A percentile compares a stretch with the other conserved stretches of the same genome.
Conservation (phyloP, 92 coral and sea anemone genomes). For the Montipora capitata region DNA sequence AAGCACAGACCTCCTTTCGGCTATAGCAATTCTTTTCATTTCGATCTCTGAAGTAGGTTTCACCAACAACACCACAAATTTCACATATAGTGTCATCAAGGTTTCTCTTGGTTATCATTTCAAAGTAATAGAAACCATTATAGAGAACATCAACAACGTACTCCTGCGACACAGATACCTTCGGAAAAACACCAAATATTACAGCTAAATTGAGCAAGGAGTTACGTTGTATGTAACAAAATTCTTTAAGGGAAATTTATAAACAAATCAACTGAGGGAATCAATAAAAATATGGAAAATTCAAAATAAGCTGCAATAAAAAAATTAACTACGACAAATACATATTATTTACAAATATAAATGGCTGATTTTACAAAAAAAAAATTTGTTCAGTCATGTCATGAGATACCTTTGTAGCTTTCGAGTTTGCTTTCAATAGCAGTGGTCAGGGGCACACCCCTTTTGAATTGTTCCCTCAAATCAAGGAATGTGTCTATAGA, state of each 20-base stretch:
- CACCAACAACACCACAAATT: conserved; percentile 43
- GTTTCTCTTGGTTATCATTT: conserved; percentile 35
- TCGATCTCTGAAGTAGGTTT: conserved; percentile 50
- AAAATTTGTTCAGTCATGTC: too few species aligned
- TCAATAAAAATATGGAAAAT: too few species aligned
- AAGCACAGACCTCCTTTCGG: conserved; percentile 19
- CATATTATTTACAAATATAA: too few species aligned
- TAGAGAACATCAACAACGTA: background rate
- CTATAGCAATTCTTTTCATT: conserved; percentile 4
- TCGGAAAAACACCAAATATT: conserved; percentile 8
- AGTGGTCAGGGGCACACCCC: conserved; percentile 32
- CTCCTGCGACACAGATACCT: too few species aligned
- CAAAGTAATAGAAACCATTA: conserved; percentile 63
- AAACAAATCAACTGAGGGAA: background rate
- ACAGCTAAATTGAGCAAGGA: conserved; percentile 3
- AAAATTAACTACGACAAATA: too few species aligned
- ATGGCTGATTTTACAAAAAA: too few species aligned
- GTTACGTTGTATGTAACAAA: background rate
- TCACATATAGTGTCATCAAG: conserved; percentile 57
- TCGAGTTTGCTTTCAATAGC: conserved; percentile 38
- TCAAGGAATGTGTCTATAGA: conserved; percentile 20
- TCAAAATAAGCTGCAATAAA: too few species aligned
- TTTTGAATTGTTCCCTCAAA: conserved; percentile 34
- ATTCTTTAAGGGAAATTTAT: background rate
- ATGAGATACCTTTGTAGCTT: background rate